Base-by-base conservation (phyloP, 2,797 vertebrate genomes). In the Typhlichthys subterraneus region DNA sequence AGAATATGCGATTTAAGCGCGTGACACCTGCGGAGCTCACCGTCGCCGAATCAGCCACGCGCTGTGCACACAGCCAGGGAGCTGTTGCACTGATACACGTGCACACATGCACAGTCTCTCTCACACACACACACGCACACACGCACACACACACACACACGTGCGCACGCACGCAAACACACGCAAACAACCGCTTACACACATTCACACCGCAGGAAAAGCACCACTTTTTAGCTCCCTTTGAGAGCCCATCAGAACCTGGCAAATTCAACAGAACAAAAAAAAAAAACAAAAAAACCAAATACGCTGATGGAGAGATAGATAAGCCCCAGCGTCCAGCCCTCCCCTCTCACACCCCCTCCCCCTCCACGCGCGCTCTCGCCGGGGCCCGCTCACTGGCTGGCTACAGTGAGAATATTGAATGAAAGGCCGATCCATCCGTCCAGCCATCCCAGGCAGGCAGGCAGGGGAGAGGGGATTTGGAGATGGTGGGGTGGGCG, bases 351-450 rank as follows among this genome's bases (percentile, higher is more conserved):
- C 67, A 75, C 51, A 14, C 17, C 53, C 69, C 49, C n/a, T 57
- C 61, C 51, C 15, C 15, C 53, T 67, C 47, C n/a, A 59, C 59
- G 61, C 59, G 63, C 75, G 67, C 68, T 68, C 76, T 79, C 84
- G 74, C 79, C 73, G 79, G 66, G 81, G 81, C 77, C 71, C 67
- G 73, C 70, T 82, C 75, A 69, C 53, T 77, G 66, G 72, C 71
- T 77, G 79, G 84, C 88, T 91, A 90, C 91, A 92, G 84, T 89
- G 84, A 91, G 88, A 93, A 92, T 92, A 86, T 86, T 65, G 83
- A 92, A 93, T 93, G 90, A 91, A 91, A 91, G 84, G 77, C 69
- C 77, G 69, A 70, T 86, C 81, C 67, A 82, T 72, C 70, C 76
- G 84, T 70, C 45, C 64, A 54, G 57, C 51, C 29, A 75, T 76